Conservation (phyloP, 2,113 vertebrate genomes). For the Microcebus griseorufus region DNA sequence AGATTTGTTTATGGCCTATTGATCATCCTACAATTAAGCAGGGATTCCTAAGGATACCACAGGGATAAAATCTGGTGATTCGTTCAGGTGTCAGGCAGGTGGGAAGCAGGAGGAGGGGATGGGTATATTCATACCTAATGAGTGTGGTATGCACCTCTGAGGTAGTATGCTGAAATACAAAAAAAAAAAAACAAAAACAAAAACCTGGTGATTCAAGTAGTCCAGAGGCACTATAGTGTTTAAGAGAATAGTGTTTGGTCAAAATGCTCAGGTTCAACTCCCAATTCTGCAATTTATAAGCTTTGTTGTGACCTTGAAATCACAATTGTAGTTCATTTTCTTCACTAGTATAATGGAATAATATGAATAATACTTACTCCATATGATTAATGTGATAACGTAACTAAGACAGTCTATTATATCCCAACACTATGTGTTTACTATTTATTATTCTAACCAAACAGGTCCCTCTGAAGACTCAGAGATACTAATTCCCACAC, state of each 20-base stretch:
- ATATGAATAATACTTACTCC: not conserved
- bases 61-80: slow-evolving; percentile 16
- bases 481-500: not conserved
- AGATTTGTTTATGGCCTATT: not conserved
- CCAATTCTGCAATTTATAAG: not conserved
- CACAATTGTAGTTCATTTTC: slow-evolving; percentile 8
- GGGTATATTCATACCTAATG: no score
- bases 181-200: not conserved
- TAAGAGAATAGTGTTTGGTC: not conserved
- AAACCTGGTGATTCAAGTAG: slow-evolving; percentile 22
- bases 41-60: not conserved
- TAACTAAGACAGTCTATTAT: not conserved
- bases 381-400: not conserved
- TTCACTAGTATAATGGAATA: slow-evolving; percentile 1
- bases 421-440: not conserved
- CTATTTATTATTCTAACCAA: slow-evolving; percentile 39
- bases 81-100: not conserved
- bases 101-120: no score
- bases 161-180: no score
- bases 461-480: not conserved
- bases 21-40: slow-evolving; percentile 10
- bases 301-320: not conserved
- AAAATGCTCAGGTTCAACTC: not conserved
- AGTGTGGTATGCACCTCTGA: no score
- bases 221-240: not conserved